Conservation (phyloP, 2,888 invertebrate genomes). For the Drosophila lutescens region DNA sequence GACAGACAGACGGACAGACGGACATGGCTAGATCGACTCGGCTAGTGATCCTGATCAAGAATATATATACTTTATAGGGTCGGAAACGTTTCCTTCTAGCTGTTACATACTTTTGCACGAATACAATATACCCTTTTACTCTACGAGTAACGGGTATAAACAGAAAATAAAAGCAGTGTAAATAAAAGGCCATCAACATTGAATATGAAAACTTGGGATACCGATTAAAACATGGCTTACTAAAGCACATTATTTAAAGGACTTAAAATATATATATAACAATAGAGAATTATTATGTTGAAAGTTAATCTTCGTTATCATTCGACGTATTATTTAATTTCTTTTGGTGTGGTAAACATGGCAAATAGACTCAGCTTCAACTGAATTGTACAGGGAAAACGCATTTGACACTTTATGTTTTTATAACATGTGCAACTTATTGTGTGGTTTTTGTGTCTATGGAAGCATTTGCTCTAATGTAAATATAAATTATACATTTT, state of each 20-base stretch:
- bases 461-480: neutral
- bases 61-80: too few relatives aligned
- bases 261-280: neutral
- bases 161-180: neutral
- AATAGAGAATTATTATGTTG: too few relatives aligned
- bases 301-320: neutral
- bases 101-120: too few relatives aligned
- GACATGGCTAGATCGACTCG: too few relatives aligned
- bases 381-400: neutral
- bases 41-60: too few relatives aligned
- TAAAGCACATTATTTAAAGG: neutral
- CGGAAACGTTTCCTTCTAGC: too few relatives aligned
- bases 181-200: neutral
- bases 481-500: neutral
- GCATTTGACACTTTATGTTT: neutral
- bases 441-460: neutral
- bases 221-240: neutral
- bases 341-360: neutral
- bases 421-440: conserved; percentile 1
- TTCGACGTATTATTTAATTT: neutral
- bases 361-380: neutral
- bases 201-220: too few relatives aligned
- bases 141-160: too few relatives aligned
- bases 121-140: too few relatives aligned
- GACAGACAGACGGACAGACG: too few relatives aligned